These are phyloP conservation scores for Polylopha cassiicola DNA, from an alignment of 2,888 invertebrate species.

Conservation along the genomic window DNA sequence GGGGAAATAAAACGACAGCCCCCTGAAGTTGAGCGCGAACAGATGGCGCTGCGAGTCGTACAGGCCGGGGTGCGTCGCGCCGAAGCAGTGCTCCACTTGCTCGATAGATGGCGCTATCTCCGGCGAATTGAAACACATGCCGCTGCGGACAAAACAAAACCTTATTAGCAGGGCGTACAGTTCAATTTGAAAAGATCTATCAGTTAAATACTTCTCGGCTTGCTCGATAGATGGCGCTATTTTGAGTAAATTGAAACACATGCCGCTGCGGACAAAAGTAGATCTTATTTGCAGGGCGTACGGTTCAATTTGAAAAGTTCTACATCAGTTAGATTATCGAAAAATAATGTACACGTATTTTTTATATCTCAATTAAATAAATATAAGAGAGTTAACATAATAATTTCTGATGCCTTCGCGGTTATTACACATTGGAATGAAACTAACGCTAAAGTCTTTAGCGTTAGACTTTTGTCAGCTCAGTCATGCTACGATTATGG, in stretches of 20 bases:
- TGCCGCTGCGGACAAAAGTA: conserved; percentile 76
- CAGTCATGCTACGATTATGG: too few relatives aligned
- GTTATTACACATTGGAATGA: too few relatives aligned
- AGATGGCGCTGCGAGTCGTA: conserved; percentile 97
- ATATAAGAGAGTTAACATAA: too few relatives aligned
- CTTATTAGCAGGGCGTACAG: conserved; percentile 6
- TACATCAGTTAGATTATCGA: too few relatives aligned
- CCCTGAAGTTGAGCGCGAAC: conserved; percentile 97
- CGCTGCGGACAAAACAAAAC: conserved; percentile 67
- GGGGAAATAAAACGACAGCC: conserved; percentile 97
- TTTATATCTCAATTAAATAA: too few relatives aligned
- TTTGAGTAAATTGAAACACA: conserved; percentile 94
- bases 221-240: conserved; percentile 97
- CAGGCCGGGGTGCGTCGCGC: conserved; percentile 98
- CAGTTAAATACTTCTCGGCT: conserved; percentile 99
- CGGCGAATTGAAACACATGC: conserved; percentile 92
- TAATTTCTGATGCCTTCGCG: too few relatives aligned
- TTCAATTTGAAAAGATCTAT: too few relatives aligned
- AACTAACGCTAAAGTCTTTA: too few relatives aligned
- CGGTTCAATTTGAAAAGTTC: too few relatives aligned
- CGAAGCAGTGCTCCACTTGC: conserved; percentile 99
- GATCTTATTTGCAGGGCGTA: conserved; percentile 6
- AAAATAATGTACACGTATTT: too few relatives aligned
- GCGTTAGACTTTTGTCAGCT: too few relatives aligned
- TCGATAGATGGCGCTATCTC: conserved; percentile 97